A percentile compares a stretch with the other conserved stretches of the same genome.
Evolutionary conservation across 2,797 vertebrate species (phyloP).

Genomic region (Takifugu rubripes): DNA sequence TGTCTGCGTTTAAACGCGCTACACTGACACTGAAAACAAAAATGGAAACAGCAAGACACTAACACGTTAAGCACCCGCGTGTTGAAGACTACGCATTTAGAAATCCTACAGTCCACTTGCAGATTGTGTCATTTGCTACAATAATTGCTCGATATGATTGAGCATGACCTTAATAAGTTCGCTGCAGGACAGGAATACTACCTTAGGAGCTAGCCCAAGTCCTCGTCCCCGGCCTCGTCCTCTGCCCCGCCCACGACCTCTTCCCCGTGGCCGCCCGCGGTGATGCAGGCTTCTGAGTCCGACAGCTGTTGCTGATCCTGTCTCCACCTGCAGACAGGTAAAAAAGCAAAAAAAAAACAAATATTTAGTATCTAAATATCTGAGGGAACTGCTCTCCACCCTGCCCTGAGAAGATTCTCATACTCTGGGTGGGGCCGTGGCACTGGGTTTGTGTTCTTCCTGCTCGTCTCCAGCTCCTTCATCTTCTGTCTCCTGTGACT

Average conservation of each 20-base stretch:
- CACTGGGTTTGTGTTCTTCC: conserved; percentile 8
- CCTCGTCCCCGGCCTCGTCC: conserved; percentile 50
- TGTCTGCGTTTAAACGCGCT: no score
- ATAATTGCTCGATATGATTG: no score
- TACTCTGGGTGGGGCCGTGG: conserved; percentile 5
- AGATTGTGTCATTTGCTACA: no score
- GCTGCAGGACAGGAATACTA: neutral
- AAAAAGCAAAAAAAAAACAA: neutral
- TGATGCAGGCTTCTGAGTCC: conserved; percentile 50
- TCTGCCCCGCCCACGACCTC: conserved; percentile 67
- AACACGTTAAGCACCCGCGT: no score
- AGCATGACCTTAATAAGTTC: no score
- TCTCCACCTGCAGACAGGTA: conserved; percentile 37
- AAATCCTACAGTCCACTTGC: no score
- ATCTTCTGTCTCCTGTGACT: conserved; percentile 17
- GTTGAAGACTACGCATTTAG: no score
- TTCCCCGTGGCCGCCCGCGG: conserved; percentile 63
- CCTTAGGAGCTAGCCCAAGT: conserved; percentile 49
- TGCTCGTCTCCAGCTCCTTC: conserved; percentile 27
- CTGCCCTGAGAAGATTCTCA: neutral
- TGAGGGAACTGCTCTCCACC: no score
- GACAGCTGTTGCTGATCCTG: conserved; percentile 34
- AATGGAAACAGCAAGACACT: no score
- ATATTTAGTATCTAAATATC: no score
- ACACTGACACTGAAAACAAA: no score